phyloP scores from a whole-genome alignment of 2,113 vertebrate genomes.

The Lichenostomus cassidix region DNA sequence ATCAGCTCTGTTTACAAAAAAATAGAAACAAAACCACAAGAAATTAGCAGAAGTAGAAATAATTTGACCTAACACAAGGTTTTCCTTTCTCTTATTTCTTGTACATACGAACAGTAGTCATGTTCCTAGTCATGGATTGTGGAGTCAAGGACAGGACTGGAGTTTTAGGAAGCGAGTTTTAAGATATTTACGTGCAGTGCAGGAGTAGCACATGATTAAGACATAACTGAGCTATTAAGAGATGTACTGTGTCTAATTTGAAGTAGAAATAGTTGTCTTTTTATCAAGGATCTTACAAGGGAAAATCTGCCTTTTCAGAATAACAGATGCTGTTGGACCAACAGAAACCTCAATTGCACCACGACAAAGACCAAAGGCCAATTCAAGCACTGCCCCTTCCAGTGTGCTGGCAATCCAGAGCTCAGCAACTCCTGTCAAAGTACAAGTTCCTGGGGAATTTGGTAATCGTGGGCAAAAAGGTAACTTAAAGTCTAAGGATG shows the following conservation, averaged over 20 bases:
- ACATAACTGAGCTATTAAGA: not conserved
- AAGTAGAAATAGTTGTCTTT: not conserved
- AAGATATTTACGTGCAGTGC: not conserved
- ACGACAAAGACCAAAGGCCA: slow-evolving; percentile 93
- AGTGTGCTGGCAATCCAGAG: slow-evolving; percentile 84
- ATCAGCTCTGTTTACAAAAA: not conserved
- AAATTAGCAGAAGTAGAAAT: not conserved
- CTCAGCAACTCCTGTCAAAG: slow-evolving; percentile 89
- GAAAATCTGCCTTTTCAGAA: slow-evolving; percentile 73
- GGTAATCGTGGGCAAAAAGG: slow-evolving; percentile 86
- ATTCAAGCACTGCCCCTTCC: slow-evolving; percentile 70
- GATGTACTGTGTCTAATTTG: not conserved
- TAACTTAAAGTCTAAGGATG: slow-evolving; percentile 27
- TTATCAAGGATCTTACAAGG: not conserved
- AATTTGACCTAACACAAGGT: no score
- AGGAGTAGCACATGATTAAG: not conserved
- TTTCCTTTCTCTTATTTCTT: not conserved
- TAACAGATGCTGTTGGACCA: slow-evolving; percentile 91
- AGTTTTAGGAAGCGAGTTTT: not conserved
- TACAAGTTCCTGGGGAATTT: slow-evolving; percentile 78
- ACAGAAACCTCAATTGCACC: slow-evolving; percentile 98
- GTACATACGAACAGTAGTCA: not conserved
- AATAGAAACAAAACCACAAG: not conserved
- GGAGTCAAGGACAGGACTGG: not conserved
- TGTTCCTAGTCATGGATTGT: not conserved